Conservation (phyloP, 2,888 invertebrate genomes). For the Volucella zonaria region DNA sequence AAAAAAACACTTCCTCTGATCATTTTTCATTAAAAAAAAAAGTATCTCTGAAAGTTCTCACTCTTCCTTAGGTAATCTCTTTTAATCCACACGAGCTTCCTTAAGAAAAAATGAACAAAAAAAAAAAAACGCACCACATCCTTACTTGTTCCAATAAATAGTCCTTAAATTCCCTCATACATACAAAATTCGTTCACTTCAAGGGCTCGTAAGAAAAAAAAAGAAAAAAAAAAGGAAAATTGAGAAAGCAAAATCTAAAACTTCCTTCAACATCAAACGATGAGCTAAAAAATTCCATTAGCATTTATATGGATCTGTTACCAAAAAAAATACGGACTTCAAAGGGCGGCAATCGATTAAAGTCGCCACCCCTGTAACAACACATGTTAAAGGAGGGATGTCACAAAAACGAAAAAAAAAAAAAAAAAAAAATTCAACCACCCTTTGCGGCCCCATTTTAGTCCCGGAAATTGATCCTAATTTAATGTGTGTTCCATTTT, state of each 20-base stretch:
- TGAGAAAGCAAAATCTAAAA: background rate
- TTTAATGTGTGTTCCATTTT: conserved; percentile 31
- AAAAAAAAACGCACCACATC: too few relatives aligned
- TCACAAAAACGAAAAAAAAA: too few relatives aligned
- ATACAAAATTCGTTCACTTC: too few relatives aligned
- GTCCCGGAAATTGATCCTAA: conserved; percentile 38
- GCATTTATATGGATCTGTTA: conserved; percentile 47
- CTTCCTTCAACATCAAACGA: conserved; percentile 36
- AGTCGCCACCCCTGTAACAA: conserved; percentile 2
- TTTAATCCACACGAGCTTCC: too few relatives aligned
- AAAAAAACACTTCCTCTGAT: too few relatives aligned
- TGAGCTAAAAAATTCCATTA: conserved; percentile 43
- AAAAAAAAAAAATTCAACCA: too few relatives aligned
- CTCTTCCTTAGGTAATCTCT: too few relatives aligned
- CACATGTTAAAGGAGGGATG: conserved; percentile 5
- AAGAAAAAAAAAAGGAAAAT: background rate
- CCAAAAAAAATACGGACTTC: conserved; percentile 20
- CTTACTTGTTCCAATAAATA: too few relatives aligned
- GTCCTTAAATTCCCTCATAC: too few relatives aligned
- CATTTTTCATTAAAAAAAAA: too few relatives aligned
- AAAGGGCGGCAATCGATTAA: conserved; percentile 54
- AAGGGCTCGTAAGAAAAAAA: background rate
- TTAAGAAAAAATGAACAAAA: too few relatives aligned
- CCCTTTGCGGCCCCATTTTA: background rate
- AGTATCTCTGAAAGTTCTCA: too few relatives aligned